A percentile compares a stretch with the other conserved stretches of the same genome.
These are phyloP conservation scores for Marronus borbonicus DNA, from an alignment of 2,888 invertebrate species.

Conservation along the genomic window DNA sequence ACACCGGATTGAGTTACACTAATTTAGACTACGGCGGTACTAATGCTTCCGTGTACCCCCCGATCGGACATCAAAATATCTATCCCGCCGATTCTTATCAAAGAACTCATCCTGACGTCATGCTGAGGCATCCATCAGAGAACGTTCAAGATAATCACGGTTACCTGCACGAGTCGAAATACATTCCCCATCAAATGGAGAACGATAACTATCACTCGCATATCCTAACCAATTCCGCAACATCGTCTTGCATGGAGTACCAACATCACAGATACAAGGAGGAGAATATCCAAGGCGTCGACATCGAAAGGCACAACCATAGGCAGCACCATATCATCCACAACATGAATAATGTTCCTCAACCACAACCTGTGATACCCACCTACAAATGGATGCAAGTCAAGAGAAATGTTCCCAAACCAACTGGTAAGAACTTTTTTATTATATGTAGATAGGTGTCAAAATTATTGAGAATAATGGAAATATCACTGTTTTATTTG, in stretches of 20 bases:
- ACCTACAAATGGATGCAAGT: slow-evolving; percentile 99
- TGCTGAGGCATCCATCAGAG: slow-evolving; percentile 72
- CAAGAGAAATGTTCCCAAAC: slow-evolving; percentile 96
- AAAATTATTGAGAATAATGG: background rate
- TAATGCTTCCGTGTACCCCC: slow-evolving; percentile 65
- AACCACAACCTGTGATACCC: slow-evolving; percentile 80
- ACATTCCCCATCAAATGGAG: slow-evolving; percentile 64
- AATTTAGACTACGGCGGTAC: slow-evolving; percentile 84
- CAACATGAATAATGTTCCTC: slow-evolving; percentile 65
- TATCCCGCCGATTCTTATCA: slow-evolving; percentile 62
- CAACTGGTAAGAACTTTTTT: slow-evolving; percentile 80
- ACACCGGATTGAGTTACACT: slow-evolving; percentile 91
- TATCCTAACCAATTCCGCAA: slow-evolving; percentile 64
- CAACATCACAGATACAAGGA: slow-evolving; percentile 77
- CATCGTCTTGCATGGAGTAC: slow-evolving; percentile 75
- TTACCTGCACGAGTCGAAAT: slow-evolving; percentile 73
- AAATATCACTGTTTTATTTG: background rate
- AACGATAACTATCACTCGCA: slow-evolving; percentile 66
- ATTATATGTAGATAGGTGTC: background rate
- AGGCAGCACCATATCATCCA: slow-evolving; percentile 67
- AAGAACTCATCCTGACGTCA: slow-evolving; percentile 60
- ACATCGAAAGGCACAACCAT: slow-evolving; percentile 63
- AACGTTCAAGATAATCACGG: slow-evolving; percentile 73
- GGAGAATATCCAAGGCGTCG: slow-evolving; percentile 67
- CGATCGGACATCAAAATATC: slow-evolving; percentile 62